Evolutionary conservation across 2,888 invertebrate species (phyloP), one percentile per base, ranked within the genome.

Genomic region (Scaptomyza parva): DNA sequence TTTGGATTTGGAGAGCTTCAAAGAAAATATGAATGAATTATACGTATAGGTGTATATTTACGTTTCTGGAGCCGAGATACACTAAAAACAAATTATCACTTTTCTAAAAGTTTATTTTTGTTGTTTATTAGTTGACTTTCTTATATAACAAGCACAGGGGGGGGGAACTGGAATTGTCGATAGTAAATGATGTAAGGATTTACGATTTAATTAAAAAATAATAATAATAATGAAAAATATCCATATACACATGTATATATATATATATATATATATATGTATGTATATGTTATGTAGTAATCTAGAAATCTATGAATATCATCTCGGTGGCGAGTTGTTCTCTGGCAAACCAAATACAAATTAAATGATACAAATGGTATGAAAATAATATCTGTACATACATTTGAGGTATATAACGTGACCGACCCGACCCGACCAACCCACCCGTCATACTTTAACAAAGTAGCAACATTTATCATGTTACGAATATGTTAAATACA

Each of bases 301-400:
- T 68, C 85, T 86, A 84, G 52, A 77, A 57, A 58, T 62, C 54
- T 74, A 86, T 72, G 79, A 76, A 82, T 85, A 82, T 86, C 73
- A 82, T 85, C 81, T 82, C 81, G 83, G 86, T 82, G 82, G 86
- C 81, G 88, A 82, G 88, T 85, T 85, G 67, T 85, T 87, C 82
- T 87, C 86, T 85, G 64, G 71, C 70, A 68, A 66, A 28, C 6
- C n/a, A 30, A n/a, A 53, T 18, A 28, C 4, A 39, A 9, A 33
- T n/a, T 33, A 53, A 28, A 3, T 8, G 8, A 17, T 17, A 35
- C 8, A 35, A 35, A 37, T 8, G 24, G 63, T 47, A 66, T 73
- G 61, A 77, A 70, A 80, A 61, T 66, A 74, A 86, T 76, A 86
- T 72, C 68, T 60, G 76, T 76, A 86, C 72, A 72, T 83, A 79